These are phyloP conservation scores for Holcopasites calliopsidis DNA, from an alignment of 1,140 invertebrate genomes.

Conservation along the genomic window DNA sequence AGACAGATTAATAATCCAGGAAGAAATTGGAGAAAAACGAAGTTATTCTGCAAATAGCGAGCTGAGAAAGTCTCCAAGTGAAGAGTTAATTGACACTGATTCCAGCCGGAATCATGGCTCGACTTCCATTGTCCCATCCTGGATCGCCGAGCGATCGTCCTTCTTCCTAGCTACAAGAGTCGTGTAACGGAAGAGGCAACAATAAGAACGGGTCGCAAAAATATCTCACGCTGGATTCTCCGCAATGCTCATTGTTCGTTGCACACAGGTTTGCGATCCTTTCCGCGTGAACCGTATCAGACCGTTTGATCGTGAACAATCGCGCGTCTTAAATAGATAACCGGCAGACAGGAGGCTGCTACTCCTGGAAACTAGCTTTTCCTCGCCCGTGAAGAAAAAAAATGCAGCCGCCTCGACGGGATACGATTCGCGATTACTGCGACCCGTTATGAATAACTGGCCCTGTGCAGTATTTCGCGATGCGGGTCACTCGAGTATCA, in stretches of 20 bases:
- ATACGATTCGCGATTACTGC: not conserved
- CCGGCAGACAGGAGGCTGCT: constrained; percentile 21
- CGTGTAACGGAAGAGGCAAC: constrained; percentile 59
- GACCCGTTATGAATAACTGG: constrained; percentile 4
- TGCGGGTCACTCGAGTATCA: not conserved
- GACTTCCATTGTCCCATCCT: not conserved
- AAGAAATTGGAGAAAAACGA: not conserved
- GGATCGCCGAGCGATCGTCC: constrained; percentile 31
- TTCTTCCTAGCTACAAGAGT: constrained; percentile 51
- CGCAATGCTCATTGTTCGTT: constrained; percentile 59
- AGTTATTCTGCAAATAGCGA: not conserved
- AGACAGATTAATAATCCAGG: not conserved
- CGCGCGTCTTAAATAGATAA: constrained; percentile 10
- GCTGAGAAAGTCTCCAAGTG: constrained; percentile 14
- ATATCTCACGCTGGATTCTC: constrained; percentile 54
- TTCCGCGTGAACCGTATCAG: constrained; percentile 55
- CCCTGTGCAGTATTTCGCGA: not conserved
- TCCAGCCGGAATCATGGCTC: not conserved
- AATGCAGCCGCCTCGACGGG: not conserved
- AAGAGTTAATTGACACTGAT: constrained; percentile 35
- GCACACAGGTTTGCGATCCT: constrained; percentile 52
- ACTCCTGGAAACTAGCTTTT: constrained; percentile 48
- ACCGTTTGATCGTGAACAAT: constrained; percentile 51
- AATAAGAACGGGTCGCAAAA: constrained; percentile 52
- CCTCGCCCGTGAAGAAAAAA: constrained; percentile 21